Base-by-base conservation (phyloP, 2,888 invertebrate species). In the Pseudococcus jackbeardsleyi region DNA sequence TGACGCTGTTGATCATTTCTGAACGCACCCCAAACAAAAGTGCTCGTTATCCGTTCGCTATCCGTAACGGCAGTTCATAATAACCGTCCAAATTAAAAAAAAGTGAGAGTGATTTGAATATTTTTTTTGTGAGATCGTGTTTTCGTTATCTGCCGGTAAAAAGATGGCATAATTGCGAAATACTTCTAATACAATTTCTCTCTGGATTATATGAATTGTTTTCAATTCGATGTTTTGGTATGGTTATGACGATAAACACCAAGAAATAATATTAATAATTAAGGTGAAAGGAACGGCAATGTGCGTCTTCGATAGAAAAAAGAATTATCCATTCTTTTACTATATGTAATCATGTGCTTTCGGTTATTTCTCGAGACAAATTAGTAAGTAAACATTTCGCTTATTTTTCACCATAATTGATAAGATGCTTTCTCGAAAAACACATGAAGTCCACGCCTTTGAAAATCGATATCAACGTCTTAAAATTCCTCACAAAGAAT, bases 381-480 rank as follows among this genome's bases (percentile, higher is more conserved):
- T 85, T 85, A 26, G 59, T 85, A 54, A 85, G 84, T 85, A 54
- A 54, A 48, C 4, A 54, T 19, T 54, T 50, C 9, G 7, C 0
- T 85, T 22, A 7, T 17, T 85, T 54, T 54, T 59, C 6, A 12
- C n/a, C 33, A n/a, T 0, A 39, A 33, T 85, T 86, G 86, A 86
- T 86, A 86, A 86, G 86, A 68, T 46, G 79, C 46, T 82, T 86
- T 86, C 86, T 88, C 17, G 59, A 88, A 88, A 33, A 54, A 82
- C 88, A 88, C 88, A 88, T 82, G 59, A 54, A 79, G 88, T 88
- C 88, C 88, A 88, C 88, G 88, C 88, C 88, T 88, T 79, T 33
- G 54, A 79, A 39, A 82, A 88, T 88, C 88, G 12, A 82, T 79
- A 79, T 39, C 50, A 87, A 77, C 48, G 54, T 87, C 26, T 46